These are phyloP conservation scores for Mesochorus sp. DNA, from an alignment of 2,888 invertebrate genomes.

Conservation along the genomic window DNA sequence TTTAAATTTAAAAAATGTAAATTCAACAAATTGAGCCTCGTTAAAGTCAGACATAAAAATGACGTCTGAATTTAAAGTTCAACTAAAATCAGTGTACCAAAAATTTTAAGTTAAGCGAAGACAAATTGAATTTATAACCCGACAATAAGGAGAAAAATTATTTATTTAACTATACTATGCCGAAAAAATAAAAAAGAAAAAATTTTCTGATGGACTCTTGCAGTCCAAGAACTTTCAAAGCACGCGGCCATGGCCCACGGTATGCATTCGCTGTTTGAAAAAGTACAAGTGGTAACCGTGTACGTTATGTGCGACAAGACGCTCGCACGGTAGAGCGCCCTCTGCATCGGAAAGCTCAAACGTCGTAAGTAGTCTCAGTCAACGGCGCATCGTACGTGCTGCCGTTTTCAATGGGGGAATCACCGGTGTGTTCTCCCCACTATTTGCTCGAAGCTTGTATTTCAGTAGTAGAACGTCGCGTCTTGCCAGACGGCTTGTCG, in stretches of 20 bases:
- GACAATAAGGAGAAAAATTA: too few species aligned
- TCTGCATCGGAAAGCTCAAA: slow-evolving; percentile 22
- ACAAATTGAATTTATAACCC: too few species aligned
- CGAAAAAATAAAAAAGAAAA: not conserved
- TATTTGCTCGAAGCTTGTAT: not conserved
- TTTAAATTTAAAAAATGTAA: slow-evolving; percentile 24
- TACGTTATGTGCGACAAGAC: slow-evolving; percentile 59
- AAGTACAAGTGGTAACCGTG: slow-evolving; percentile 74
- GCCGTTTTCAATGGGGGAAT: slow-evolving; percentile 76
- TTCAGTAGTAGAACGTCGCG: slow-evolving; percentile 50
- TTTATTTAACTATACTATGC: too few species aligned
- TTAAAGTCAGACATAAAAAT: slow-evolving; percentile 8
- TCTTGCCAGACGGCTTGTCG: slow-evolving; percentile 51
- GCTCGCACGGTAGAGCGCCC: slow-evolving; percentile 18
- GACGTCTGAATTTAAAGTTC: too few species aligned
- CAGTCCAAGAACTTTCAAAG: too few species aligned
- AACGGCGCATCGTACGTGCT: slow-evolving; percentile 74
- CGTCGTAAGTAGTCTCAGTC: slow-evolving; percentile 63
- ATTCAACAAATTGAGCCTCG: not conserved
- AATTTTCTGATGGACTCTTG: not conserved
- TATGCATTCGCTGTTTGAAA: slow-evolving; percentile 26
- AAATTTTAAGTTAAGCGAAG: too few species aligned
- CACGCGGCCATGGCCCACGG: slow-evolving; percentile 2
- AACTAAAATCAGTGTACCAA: too few species aligned
- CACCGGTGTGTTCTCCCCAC: not conserved